Evolutionary conservation across 1,140 invertebrate species (phyloP), one percentile per base, ranked within the genome.

Genomic region (Achatina immaculata): DNA sequence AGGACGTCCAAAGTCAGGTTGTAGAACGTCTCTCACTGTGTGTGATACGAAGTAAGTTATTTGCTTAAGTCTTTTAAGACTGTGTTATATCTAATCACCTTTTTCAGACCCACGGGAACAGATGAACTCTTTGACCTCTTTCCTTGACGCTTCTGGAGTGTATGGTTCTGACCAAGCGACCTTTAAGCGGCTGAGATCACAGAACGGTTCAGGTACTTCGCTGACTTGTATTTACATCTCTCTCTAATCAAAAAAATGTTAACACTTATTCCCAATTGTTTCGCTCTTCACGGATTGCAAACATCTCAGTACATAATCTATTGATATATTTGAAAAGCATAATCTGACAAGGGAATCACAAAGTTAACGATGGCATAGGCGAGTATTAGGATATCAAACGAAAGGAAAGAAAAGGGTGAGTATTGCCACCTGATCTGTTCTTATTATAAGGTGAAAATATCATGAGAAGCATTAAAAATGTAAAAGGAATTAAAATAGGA

Each of bases 81-180:
- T 55, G 14, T 55, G 14, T n/a, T n/a, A 16, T 55, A 14, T 55
- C n/a, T n/a, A 55, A 14, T 72, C 11, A 11, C 48, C 96, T 3
- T 94, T 98, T 83, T 96, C 96, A 92, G 93, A 94, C 14, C 95
- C 84, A 34, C 88, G 98, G 38, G 97, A 99, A 90, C 98, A 99
- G 92, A 95, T 99, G 42, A 99, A 99, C 91, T 96, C 98, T 88
- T 91, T 99, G 9, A 99, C 98, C 4, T 96, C 97, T 7, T 99
- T 94, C 85, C 94, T 99, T 74, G 98, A 99, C 91, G 97, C 94
- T 0, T 99, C 97, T 0, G 96, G 97, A 92, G 95, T 99, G 0
- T 99, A 99, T 88, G 98, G 95, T 81, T 94, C 95, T 77, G 93
- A 94, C 21, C 93, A 98, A 42, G 94, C 96, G 3, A 92, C 40